phyloP scores from a whole-genome alignment of 2,113 vertebrate genomes.

The Ranitomeya imitator region DNA sequence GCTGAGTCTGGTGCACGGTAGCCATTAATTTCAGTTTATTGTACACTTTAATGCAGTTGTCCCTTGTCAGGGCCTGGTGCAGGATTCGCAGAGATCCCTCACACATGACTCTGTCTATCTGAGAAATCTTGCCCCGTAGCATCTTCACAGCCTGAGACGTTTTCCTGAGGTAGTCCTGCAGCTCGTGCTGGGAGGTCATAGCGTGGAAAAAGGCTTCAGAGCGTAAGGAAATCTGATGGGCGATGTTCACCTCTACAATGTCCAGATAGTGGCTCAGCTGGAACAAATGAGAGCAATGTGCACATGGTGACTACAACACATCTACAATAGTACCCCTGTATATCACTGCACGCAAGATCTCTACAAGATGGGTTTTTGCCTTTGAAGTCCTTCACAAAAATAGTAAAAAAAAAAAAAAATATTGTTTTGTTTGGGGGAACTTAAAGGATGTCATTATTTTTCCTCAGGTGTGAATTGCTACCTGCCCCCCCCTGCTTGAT shows the following conservation, averaged over 20 bases:
- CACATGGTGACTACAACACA: slow-evolving; percentile 15
- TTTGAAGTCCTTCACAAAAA: neutral
- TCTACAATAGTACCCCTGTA: no score
- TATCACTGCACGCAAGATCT: no score
- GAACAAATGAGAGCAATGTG: slow-evolving; percentile 55
- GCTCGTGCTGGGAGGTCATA: slow-evolving; percentile 97
- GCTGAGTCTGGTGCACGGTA: slow-evolving; percentile 98
- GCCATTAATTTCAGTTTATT: slow-evolving; percentile 97
- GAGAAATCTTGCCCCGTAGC: slow-evolving; percentile 86
- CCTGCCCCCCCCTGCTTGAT: no score
- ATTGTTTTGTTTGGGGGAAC: neutral
- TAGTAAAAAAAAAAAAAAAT: neutral
- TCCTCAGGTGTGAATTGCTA: no score
- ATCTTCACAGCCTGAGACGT: slow-evolving; percentile 88
- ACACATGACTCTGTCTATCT: slow-evolving; percentile 91
- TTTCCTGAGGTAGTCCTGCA: slow-evolving; percentile 95
- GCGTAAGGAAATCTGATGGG: slow-evolving; percentile 96
- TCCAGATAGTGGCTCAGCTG: slow-evolving; percentile 98
- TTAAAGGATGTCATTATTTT: no score
- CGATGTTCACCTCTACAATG: slow-evolving; percentile 98
- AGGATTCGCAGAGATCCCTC: slow-evolving; percentile 87
- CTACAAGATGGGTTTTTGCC: neutral
- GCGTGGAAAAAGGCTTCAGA: slow-evolving; percentile 98
- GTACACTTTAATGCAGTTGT: slow-evolving; percentile 90
- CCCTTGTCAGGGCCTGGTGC: slow-evolving; percentile 82